A percentile compares a stretch with the other conserved stretches of the same genome.
These are phyloP conservation scores for Drosophila jambulina DNA, from an alignment of 1,140 invertebrate genomes.

Conservation along the genomic window DNA sequence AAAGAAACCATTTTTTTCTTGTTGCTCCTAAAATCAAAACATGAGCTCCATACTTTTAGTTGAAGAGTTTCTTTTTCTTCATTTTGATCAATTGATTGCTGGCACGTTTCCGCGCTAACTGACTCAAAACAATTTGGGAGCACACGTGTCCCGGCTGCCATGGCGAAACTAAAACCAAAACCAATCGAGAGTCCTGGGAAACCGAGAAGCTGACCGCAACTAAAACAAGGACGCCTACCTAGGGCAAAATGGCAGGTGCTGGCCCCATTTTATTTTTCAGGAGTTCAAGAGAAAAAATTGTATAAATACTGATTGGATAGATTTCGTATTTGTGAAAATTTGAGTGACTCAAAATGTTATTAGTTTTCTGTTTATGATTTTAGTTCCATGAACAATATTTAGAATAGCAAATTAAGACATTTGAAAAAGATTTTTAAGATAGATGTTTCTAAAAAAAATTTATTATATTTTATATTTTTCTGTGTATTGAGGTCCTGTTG, in stretches of 20 bases:
- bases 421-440: too few species aligned
- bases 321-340: neutral
- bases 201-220: conserved; percentile 61
- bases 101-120: conserved; percentile 38
- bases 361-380: neutral
- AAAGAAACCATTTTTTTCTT: neutral
- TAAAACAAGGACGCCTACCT: conserved; percentile 20
- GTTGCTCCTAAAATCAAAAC: conserved; percentile 12
- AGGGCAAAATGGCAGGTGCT: conserved; percentile 16
- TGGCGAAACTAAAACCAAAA: conserved; percentile 36
- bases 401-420: too few species aligned
- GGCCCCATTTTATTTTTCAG: conserved; percentile 26
- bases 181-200: conserved; percentile 58
- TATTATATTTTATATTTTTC: neutral
- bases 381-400: neutral
- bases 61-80: conserved; percentile 13
- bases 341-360: too few species aligned
- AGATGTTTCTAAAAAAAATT: neutral
- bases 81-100: conserved; percentile 63
- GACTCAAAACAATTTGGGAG: conserved; percentile 37
- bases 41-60: conserved; percentile 6
- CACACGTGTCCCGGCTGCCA: conserved; percentile 26
- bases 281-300: neutral
- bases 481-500: conserved; percentile 17
- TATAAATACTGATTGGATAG: neutral